Base-by-base conservation (phyloP, 2,113 vertebrate species). In the Hippocampus barbouri region DNA sequence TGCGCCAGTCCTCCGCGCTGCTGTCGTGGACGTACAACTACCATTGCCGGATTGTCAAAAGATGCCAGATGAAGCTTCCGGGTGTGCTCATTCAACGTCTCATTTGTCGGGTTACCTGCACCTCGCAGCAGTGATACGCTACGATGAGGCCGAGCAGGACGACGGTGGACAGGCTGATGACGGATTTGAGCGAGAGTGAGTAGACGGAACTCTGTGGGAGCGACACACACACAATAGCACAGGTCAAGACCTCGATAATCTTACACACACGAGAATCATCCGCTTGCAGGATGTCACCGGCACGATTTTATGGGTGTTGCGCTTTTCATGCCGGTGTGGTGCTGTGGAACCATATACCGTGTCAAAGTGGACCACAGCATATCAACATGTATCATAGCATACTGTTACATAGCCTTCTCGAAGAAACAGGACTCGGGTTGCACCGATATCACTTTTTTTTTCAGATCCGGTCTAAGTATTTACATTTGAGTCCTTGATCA, bases 11-110 rank as follows among this genome's bases (percentile, higher is more conserved):
- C 23, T 95, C 96, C 0, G 96, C 95, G 0, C 96, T 94, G 0
- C 95, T 96, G 78, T 98, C 96, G 76, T 97, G 95, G 91, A 97
- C 94, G 85, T 98, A 98, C 9, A 97, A 94, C 96, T 98, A 18
- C 5, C 43, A 57, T 1, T 2, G 25, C 25, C n/a, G 7, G 41
- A 11, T 54, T 5, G 47, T 64, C 6, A 34, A 41, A 15, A 18
- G 16, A 8, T 18, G 41, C 10, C 21, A 7, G 18, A 10, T 21
- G 38, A 65, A 14, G 38, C 21, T 7, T 14, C 5, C 40, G 6
- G 11, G 5, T 41, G 25, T n/a, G 49, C 23, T 34, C 53, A 2
- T 5, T 5, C 38, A 51, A 30, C 1, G 56, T 25, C 56, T 1
- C 10, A 0, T 10, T 23, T 1, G n/a, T 20, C 30, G 2, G n/a